These are phyloP conservation scores for Acanthosoma haemorrhoidale DNA, from an alignment of 2,888 invertebrate species.

Conservation along the genomic window DNA sequence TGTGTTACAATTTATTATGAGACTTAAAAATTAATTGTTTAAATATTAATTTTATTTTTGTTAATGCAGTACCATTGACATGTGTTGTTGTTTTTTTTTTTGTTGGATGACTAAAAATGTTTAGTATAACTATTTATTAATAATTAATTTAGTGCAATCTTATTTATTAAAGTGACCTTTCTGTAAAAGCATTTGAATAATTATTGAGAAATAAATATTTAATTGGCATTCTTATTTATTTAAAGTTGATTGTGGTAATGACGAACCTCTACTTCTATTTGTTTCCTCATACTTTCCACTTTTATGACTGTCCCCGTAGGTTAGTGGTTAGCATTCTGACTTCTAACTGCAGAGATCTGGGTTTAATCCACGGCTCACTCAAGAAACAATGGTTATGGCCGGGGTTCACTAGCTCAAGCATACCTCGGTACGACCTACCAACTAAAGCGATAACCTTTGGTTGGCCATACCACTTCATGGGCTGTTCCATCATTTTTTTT, in stretches of 20 bases:
- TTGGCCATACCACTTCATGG: no score
- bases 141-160: slow-evolving; percentile 32
- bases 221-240: slow-evolving; percentile 19
- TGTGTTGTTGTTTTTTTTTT: neutral
- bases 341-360: no score
- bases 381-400: no score
- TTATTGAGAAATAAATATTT: slow-evolving; percentile 28
- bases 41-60: neutral
- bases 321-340: no score
- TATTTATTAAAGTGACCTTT: slow-evolving; percentile 35
- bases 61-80: slow-evolving; percentile 8
- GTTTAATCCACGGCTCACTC: no score
- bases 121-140: slow-evolving; percentile 28
- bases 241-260: neutral
- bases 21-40: slow-evolving; percentile 3
- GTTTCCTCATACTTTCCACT: no score
- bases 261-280: no score
- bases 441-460: no score
- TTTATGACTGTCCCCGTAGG: no score
- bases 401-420: no score
- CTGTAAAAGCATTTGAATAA: slow-evolving; percentile 33
- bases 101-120: slow-evolving; percentile 9
- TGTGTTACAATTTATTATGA: neutral
- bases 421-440: no score
- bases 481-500: no score